phyloP scores from a whole-genome alignment of 2,888 invertebrate species.

The Amphimallon solstitiale region DNA sequence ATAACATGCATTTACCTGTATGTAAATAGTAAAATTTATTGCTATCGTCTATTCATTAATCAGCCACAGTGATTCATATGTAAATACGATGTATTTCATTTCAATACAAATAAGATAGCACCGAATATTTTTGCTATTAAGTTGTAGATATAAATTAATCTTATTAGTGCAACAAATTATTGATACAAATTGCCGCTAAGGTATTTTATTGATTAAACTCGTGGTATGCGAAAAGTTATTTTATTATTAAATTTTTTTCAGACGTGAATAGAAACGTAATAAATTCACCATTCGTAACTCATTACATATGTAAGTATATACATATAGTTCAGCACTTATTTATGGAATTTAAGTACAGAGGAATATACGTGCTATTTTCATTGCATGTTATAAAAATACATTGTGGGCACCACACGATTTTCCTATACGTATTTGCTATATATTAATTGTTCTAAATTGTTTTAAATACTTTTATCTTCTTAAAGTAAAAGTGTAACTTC shows the following conservation, averaged over 20 bases:
- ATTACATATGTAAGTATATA: too few relatives aligned
- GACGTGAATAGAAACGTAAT: not conserved
- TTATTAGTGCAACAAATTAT: slow-evolving; percentile 25
- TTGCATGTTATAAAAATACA: too few relatives aligned
- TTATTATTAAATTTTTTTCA: not conserved
- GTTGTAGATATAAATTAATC: slow-evolving; percentile 32
- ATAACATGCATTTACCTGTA: not conserved
- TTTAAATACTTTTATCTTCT: too few relatives aligned
- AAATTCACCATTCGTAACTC: too few relatives aligned
- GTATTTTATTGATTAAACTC: slow-evolving; percentile 26
- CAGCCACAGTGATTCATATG: slow-evolving; percentile 30
- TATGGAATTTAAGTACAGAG: too few relatives aligned
- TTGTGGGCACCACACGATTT: too few relatives aligned
- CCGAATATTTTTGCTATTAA: slow-evolving; percentile 29
- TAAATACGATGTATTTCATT: slow-evolving; percentile 28
- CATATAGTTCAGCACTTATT: too few relatives aligned
- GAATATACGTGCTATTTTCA: too few relatives aligned
- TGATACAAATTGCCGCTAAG: slow-evolving; percentile 3
- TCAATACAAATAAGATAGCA: slow-evolving; percentile 31
- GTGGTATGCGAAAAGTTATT: slow-evolving; percentile 15
- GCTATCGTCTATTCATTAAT: slow-evolving; percentile 28
- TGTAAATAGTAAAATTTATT: slow-evolving; percentile 27
- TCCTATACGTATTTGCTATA: too few relatives aligned
- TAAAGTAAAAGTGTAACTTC: too few relatives aligned
- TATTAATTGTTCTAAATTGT: too few relatives aligned